Base-by-base conservation (phyloP, 64 coral and sea anemone species). In the Trachythela sp. region DNA sequence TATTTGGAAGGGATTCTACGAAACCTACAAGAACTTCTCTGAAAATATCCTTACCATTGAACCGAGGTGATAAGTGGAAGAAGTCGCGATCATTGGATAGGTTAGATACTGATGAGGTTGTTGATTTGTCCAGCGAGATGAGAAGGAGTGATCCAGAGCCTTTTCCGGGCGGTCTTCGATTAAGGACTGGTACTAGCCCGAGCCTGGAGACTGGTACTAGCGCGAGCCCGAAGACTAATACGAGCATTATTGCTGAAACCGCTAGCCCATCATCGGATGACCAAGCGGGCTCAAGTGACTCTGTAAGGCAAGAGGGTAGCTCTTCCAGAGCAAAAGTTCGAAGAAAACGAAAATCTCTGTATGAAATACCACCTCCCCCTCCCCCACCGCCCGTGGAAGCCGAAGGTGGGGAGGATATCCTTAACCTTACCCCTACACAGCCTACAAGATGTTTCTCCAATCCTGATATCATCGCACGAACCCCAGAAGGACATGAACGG, bases 341-440 rank as follows among this genome's bases (percentile, higher is more conserved):
- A 39, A 80, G 75, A 80, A 80, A 39, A 80, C 75, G 75, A 80
- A 80, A 18, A 80, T 80, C 75, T 14, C 8, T 80, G 0, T 35
- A 80, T 80, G 37, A 37, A 1, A 4, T 37, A 80, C 75, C 75
- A 8, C 75, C 75, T 14, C 75, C 75, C 30, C 75, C 75, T 14
- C 31, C 34, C 15, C 75, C 75, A 22, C 75, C 75, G 0, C 75
- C 75, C 0, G 33, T 39, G 10, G 33, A 80, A 80, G 30, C 15
- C 8, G 75, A 80, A 6, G 75, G 18, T 24, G 68, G 75, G 33
- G 31, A 39, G 15, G 1, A 80, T 36, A 20, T 1, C 13, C 24
- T 26, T 5, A 6, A 20, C 56, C 56, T 27, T 64, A 7, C 56
- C 24, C 24, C 54, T 26, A 1, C 4, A 29, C 0, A 35, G 1